phyloP scores from a whole-genome alignment of 2,113 vertebrate genomes.

The Anarhynchus alexandrinus region DNA sequence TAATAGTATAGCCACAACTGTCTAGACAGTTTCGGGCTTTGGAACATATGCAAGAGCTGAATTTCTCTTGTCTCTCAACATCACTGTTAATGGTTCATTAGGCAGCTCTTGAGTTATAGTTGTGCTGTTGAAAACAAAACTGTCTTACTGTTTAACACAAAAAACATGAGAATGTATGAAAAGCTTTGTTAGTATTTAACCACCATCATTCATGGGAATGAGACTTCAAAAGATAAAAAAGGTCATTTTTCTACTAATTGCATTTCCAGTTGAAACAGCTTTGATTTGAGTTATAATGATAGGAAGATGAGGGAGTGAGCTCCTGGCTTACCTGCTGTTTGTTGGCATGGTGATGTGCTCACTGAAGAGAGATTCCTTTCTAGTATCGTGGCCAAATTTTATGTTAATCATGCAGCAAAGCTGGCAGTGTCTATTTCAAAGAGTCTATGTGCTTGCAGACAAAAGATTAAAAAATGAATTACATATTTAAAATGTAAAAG shows the following conservation, averaged over 20 bases:
- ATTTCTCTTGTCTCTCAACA: neutral
- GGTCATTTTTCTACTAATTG: neutral
- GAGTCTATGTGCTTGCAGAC: neutral
- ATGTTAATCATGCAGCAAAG: neutral
- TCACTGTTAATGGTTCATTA: neutral
- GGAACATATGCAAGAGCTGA: neutral
- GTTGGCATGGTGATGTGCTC: slow-evolving; percentile 42
- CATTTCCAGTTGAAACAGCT: neutral
- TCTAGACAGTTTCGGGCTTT: neutral
- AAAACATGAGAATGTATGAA: neutral
- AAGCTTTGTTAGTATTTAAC: neutral
- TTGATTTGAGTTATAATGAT: neutral
- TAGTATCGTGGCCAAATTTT: neutral
- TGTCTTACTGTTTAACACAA: neutral
- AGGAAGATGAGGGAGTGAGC: neutral
- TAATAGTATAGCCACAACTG: neutral
- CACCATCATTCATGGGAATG: neutral
- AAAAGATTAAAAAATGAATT: neutral
- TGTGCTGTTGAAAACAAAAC: neutral
- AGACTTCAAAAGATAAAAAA: neutral
- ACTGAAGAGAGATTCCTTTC: neutral
- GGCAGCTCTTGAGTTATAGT: neutral
- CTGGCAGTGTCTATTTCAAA: neutral
- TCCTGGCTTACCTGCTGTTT: slow-evolving; percentile 7
- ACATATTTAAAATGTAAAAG: neutral